A percentile compares a stretch with the other conserved stretches of the same genome.
phyloP scores from a whole-genome alignment of 2,797 vertebrate species.

The Serranus cabrilla region DNA sequence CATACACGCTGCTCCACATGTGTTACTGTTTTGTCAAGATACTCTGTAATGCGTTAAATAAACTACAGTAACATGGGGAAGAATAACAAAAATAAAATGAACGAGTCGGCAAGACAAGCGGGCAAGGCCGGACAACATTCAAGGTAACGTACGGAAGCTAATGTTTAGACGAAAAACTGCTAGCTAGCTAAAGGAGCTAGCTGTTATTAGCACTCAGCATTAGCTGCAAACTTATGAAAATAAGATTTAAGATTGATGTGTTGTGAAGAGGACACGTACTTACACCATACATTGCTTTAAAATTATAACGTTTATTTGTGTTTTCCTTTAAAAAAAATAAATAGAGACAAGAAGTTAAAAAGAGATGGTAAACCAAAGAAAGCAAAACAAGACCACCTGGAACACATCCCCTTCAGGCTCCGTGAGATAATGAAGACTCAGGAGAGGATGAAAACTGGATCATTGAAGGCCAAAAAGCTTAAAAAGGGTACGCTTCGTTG shows the following conservation, averaged over 20 bases:
- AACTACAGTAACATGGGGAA: constrained; percentile 72
- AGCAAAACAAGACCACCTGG: constrained; percentile 85
- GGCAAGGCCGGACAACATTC: constrained; percentile 27
- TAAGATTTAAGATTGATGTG: background rate
- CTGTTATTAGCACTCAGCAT: constrained; percentile 2
- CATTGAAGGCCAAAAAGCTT: constrained; percentile 61
- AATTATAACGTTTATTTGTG: background rate
- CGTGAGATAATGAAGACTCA: constrained; percentile 93
- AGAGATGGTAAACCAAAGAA: constrained; percentile 81
- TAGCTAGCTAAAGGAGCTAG: constrained; percentile 40
- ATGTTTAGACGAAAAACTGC: background rate
- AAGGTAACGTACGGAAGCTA: constrained; percentile 61
- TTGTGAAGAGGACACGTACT: accelerated
- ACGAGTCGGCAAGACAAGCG: constrained; percentile 25
- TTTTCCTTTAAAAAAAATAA: too few species aligned
- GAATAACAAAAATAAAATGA: constrained; percentile 54
- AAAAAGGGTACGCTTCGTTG: constrained; percentile 59
- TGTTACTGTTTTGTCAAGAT: constrained; percentile 40
- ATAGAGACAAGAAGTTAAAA: constrained; percentile 77
- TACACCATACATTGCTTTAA: background rate
- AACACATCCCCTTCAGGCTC: constrained; percentile 93
- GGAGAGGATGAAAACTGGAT: constrained; percentile 85
- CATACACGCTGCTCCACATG: constrained; percentile 27
- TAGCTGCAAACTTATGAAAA: background rate
- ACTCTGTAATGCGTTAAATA: background rate